Evolutionary conservation across 2,888 invertebrate species (phyloP), one percentile per base, ranked within the genome.

Genomic region (Agrochola lota): DNA sequence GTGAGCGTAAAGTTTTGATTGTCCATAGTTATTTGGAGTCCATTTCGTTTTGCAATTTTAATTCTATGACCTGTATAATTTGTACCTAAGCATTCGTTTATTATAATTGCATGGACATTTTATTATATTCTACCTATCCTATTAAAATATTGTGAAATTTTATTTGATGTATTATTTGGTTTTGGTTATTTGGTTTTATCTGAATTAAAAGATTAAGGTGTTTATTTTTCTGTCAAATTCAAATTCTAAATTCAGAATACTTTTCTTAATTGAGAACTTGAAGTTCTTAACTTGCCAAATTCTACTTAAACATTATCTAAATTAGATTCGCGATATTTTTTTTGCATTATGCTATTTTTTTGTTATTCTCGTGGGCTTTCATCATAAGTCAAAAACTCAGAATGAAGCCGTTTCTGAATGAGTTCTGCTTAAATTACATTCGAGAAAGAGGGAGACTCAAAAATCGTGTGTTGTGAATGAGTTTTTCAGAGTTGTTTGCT

Each of bases 401-500:
- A 20, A 12, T 15, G 12, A 52, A 15, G n/a, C 8, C 0, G 3
- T 9, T 46, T 23, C 6, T 23, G 11, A 17, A 7, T 40, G 3
- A 49, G 2, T 52, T 15, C 4, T 62, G 2, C 15, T 55, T 26
- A 1, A 52, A 52, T n/a, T 23, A 15, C 7, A 23, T 23, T 35
- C 12, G 11, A n/a, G n/a, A 59, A n/a, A 20, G 7, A 20, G 0
- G 23, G 17, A 15, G 26, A 73, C 64, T 66, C 3, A 67, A 62
- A 59, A 55, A 62, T 91, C 91, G 91, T 85, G 49, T 3, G 7
- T 5, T 89, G 63, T 92, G 90, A 91, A 88, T 62, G 35, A 43
- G 35, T 74, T 89, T 87, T 86, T 88, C 81, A 88, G 86, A 82
- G 85, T 88, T 89, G 88, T 84, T 89, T 88, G 89, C 88, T 89